Percentiles rank a stretch among this genome's conserved stretches.
Conservation (phyloP, 2,113 vertebrate genomes). For the Brachyhypopomus occidentalis region DNA sequence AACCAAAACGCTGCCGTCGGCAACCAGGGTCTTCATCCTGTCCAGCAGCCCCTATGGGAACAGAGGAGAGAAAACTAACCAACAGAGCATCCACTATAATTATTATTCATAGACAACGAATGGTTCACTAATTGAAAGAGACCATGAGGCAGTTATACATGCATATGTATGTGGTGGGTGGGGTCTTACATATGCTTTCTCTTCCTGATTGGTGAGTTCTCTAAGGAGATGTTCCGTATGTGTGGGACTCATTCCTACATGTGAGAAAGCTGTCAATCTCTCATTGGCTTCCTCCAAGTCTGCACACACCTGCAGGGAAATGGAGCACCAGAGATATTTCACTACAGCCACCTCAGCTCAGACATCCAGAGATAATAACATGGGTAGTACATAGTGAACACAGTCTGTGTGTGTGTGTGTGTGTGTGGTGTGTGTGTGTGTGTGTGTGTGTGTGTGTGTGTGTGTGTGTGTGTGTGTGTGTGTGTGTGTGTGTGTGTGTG, state of each 20-base stretch:
- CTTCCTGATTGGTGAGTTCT: slow-evolving; percentile 42
- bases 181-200: slow-evolving; percentile 36
- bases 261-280: slow-evolving; percentile 20
- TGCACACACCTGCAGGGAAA: slow-evolving; percentile 32
- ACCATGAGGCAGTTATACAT: not conserved
- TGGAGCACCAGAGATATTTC: not conserved
- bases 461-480: too few species aligned
- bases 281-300: slow-evolving; percentile 33
- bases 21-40: slow-evolving; percentile 30
- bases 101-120: too few species aligned
- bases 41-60: slow-evolving; percentile 40
- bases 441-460: too few species aligned
- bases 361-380: not conserved
- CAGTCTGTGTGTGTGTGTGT: too few species aligned
- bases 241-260: slow-evolving; percentile 35
- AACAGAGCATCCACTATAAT: too few species aligned
- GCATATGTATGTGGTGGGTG: not conserved
- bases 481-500: too few species aligned
- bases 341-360: not conserved
- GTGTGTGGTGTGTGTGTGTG: too few species aligned
- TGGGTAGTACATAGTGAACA: not conserved
- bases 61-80: not conserved
- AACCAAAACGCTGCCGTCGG: slow-evolving; percentile 31
- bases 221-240: slow-evolving; percentile 44
- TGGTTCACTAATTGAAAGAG: not conserved